A percentile compares a stretch with the other conserved stretches of the same genome.
These are phyloP conservation scores for Embidobia sp. DNA, from an alignment of 2,888 invertebrate species.

Conservation along the genomic window DNA sequence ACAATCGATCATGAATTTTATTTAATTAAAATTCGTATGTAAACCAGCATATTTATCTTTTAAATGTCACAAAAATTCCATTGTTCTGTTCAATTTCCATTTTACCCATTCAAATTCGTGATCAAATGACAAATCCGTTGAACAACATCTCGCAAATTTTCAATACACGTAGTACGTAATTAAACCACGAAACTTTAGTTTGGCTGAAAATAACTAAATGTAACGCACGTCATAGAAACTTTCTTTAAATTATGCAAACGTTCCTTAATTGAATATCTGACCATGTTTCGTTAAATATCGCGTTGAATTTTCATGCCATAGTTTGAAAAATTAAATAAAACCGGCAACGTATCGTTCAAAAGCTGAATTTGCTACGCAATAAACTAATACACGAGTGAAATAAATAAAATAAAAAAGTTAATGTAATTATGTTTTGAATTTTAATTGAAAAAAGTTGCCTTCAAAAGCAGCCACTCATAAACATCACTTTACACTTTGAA, in stretches of 20 bases:
- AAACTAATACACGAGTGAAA: too few species aligned
- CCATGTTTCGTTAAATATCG: slow-evolving; percentile 11
- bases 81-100: too few species aligned
- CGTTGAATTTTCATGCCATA: neutral
- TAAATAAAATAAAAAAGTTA: neutral
- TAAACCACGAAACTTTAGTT: slow-evolving; percentile 10
- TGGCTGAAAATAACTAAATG: slow-evolving; percentile 12
- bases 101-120: too few species aligned
- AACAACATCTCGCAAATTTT: slow-evolving; percentile 13
- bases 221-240: slow-evolving; percentile 21
- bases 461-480: neutral
- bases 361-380: neutral
- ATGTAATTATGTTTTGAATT: neutral
- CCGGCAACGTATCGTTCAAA: neutral
- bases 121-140: too few species aligned
- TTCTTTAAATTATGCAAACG: slow-evolving; percentile 28
- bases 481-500: neutral
- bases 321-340: slow-evolving; percentile 8
- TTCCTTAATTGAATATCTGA: slow-evolving; percentile 22
- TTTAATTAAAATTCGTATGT: too few species aligned
- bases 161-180: neutral
- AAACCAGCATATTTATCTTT: too few species aligned
- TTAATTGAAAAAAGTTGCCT: neutral
- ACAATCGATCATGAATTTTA: slow-evolving; percentile 12
- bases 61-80: too few species aligned